These are phyloP conservation scores for Bombus cullumanus DNA, from an alignment of 1,140 invertebrate species.

Conservation along the genomic window DNA sequence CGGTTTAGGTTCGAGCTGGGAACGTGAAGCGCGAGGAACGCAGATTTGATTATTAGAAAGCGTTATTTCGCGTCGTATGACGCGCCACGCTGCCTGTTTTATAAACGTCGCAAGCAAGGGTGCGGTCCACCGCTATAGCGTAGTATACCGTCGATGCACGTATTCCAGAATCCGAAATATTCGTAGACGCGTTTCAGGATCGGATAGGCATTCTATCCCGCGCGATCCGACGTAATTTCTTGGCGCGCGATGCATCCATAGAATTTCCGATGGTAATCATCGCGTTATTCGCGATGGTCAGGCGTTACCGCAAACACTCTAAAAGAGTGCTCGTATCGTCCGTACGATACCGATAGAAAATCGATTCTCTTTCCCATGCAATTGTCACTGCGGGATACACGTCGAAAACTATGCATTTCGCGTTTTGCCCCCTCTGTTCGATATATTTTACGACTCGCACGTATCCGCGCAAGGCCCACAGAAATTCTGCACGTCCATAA, in stretches of 20 bases:
- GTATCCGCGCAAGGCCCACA: slow-evolving; percentile 38
- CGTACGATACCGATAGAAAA: neutral
- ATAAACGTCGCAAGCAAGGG: neutral
- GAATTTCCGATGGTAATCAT: slow-evolving; percentile 21
- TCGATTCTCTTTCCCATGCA: neutral
- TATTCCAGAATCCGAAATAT: slow-evolving; percentile 68
- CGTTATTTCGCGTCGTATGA: too few relatives aligned
- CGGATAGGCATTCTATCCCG: slow-evolving; percentile 44
- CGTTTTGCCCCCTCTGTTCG: slow-evolving; percentile 30
- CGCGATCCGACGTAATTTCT: slow-evolving; percentile 50
- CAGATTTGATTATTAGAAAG: too few relatives aligned
- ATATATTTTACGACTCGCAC: slow-evolving; percentile 63
- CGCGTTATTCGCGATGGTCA: slow-evolving; percentile 3
- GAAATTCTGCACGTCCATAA: slow-evolving; percentile 71
- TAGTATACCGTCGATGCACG: slow-evolving; percentile 20
- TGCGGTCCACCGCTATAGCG: slow-evolving; percentile 2
- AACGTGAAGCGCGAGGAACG: too few relatives aligned
- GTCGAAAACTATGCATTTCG: neutral
- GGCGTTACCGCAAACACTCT: neutral
- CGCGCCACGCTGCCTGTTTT: neutral
- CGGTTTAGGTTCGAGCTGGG: too few relatives aligned
- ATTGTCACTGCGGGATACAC: neutral
- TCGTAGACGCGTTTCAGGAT: slow-evolving; percentile 40
- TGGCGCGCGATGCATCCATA: slow-evolving; percentile 29
- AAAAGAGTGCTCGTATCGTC: neutral